phyloP scores from a whole-genome alignment of 2,113 vertebrate genomes.

The Cettia cetti region DNA sequence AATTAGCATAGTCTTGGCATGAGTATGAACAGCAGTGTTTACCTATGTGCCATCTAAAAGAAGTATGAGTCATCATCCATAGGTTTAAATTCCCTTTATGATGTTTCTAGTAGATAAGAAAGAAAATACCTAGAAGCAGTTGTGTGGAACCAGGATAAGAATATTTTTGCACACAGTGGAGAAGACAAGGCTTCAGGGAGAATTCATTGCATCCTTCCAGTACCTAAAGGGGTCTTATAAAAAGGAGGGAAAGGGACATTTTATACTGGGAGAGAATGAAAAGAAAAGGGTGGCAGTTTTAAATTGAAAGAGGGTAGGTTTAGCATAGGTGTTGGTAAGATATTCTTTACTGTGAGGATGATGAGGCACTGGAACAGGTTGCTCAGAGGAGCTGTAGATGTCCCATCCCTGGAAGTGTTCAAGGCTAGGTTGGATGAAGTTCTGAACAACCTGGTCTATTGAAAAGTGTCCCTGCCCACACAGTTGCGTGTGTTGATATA shows the following conservation, averaged over 20 bases:
- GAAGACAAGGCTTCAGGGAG: background rate
- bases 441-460: background rate
- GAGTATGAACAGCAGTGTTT: background rate
- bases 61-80: background rate
- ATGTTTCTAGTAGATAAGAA: background rate
- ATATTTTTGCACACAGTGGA: background rate
- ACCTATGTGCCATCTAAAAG: background rate
- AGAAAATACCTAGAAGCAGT: background rate
- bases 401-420: background rate
- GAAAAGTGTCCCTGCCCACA: rapidly evolving
- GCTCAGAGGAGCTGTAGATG: background rate
- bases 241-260: background rate
- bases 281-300: background rate
- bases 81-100: background rate
- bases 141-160: background rate
- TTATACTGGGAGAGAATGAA: background rate
- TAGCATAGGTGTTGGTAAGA: background rate
- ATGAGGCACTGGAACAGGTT: background rate
- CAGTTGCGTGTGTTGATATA: background rate
- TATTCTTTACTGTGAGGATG: background rate
- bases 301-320: background rate
- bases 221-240: background rate
- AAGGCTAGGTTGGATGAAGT: background rate
- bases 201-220: background rate
- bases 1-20: background rate